Evolutionary conservation across 1,140 invertebrate genomes (phyloP).

Genomic region (Papilio polyxenes): DNA sequence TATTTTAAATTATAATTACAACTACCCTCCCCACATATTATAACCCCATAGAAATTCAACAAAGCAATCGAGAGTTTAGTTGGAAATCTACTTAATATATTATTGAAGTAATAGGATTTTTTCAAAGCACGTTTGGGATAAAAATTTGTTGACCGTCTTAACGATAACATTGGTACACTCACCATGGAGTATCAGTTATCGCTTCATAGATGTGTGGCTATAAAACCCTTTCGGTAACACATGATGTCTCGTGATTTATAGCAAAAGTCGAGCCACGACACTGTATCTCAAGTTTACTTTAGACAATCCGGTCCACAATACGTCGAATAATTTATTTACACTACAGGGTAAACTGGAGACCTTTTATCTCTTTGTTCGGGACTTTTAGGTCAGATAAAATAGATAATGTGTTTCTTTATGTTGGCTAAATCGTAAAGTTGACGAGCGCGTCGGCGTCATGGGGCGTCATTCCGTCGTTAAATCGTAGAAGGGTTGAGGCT

Average conservation of each 20-base stretch:
- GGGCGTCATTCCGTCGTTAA: constrained; percentile 47
- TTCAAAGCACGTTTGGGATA: not conserved
- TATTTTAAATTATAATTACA: not conserved
- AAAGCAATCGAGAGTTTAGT: not conserved
- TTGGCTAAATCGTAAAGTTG: constrained; percentile 67
- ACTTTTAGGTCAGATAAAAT: constrained; percentile 74
- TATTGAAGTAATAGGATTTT: not conserved
- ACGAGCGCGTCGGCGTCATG: constrained; percentile 58
- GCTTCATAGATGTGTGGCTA: constrained; percentile 56
- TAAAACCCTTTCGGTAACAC: constrained; percentile 68
- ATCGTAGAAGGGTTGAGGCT: constrained; percentile 28
- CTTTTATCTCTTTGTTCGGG: constrained; percentile 77
- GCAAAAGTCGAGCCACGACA: constrained; percentile 54
- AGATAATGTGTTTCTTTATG: constrained; percentile 76
- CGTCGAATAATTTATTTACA: constrained; percentile 76
- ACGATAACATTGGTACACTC: constrained; percentile 22
- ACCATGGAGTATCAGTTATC: constrained; percentile 50
- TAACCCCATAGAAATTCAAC: not conserved
- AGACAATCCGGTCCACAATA: constrained; percentile 69
- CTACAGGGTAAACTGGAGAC: constrained; percentile 66
- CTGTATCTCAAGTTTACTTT: constrained; percentile 70
- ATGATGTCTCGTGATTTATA: constrained; percentile 71
- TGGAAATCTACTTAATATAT: not conserved
- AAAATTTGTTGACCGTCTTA: not conserved
- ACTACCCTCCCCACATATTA: not conserved